Conservation (phyloP, 2,797 vertebrate genomes). For the Sarcophilus harrisii region DNA sequence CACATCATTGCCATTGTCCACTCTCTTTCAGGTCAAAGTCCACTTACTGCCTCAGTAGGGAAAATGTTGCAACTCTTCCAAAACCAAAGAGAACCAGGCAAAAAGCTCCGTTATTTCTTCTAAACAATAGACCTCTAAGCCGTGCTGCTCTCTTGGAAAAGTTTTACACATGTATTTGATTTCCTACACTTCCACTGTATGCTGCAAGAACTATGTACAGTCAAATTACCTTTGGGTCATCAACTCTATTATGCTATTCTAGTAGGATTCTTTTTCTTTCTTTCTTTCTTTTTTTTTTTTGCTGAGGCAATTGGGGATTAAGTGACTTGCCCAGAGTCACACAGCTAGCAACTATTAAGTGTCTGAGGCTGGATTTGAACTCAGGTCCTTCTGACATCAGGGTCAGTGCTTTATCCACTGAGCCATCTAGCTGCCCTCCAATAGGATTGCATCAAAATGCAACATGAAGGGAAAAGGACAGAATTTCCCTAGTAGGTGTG, state of each 20-base stretch:
- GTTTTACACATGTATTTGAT: background rate
- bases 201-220: background rate
- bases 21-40: background rate
- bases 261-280: background rate
- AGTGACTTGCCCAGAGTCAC: too few relatives aligned
- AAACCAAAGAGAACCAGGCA: background rate
- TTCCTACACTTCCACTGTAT: background rate
- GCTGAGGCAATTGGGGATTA: too few relatives aligned
- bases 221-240: background rate
- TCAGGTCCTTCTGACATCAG: too few relatives aligned
- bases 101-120: background rate
- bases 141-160: background rate
- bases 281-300: background rate
- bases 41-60: background rate
- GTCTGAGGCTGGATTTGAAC: too few relatives aligned
- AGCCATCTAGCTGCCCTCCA: background rate
- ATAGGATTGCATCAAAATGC: background rate
- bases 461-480: background rate
- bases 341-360: too few relatives aligned
- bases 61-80: background rate
- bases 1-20: background rate
- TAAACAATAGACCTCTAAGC: background rate
- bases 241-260: background rate
- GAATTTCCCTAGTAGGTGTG: background rate
- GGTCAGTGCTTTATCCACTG: too few relatives aligned